phyloP scores from a whole-genome alignment of 2,797 vertebrate genomes.

The Sebastes iracundus region DNA sequence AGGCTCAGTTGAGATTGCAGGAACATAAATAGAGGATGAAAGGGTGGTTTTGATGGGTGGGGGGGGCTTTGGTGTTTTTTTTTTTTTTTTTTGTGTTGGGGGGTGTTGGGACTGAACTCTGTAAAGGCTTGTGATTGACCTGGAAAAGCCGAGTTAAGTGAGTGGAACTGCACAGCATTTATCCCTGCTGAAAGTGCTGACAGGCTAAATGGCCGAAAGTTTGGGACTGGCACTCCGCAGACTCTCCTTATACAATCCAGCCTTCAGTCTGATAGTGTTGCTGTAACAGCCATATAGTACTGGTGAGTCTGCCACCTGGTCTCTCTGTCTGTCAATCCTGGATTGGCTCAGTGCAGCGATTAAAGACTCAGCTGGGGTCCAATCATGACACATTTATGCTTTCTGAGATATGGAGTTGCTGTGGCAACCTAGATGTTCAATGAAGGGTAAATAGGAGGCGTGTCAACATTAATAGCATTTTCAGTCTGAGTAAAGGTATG shows the following conservation, averaged over 20 bases:
- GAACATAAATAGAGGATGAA: conserved; percentile 70
- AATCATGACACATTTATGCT: conserved; percentile 37
- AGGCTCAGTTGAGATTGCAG: conserved; percentile 66
- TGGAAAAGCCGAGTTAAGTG: conserved; percentile 81
- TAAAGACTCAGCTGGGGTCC: conserved; percentile 48
- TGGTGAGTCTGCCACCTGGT: conserved; percentile 26
- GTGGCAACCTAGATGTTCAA: conserved; percentile 30
- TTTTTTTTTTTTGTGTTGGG: conserved; percentile 24
- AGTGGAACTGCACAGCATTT: conserved; percentile 76
- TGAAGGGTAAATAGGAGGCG: conserved; percentile 10
- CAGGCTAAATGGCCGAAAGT: conserved; percentile 71
- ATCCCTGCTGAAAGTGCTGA: conserved; percentile 78
- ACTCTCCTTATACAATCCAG: conserved; percentile 41
- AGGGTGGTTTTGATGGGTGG: conserved; percentile 60
- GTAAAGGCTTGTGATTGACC: conserved; percentile 78
- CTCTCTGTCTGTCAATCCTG: conserved; percentile 36
- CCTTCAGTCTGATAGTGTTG: conserved; percentile 48
- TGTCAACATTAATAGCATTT: not conserved
- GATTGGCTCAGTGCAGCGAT: conserved; percentile 42
- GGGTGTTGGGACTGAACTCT: conserved; percentile 59
- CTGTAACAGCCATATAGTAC: conserved; percentile 27
- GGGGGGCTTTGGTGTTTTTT: conserved; percentile 15
- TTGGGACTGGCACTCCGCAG: conserved; percentile 41
- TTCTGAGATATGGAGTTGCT: conserved; percentile 29
- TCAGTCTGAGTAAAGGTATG: not conserved